Conservation (phyloP, 2,888 invertebrate genomes). For the Drosophila affinis region DNA sequence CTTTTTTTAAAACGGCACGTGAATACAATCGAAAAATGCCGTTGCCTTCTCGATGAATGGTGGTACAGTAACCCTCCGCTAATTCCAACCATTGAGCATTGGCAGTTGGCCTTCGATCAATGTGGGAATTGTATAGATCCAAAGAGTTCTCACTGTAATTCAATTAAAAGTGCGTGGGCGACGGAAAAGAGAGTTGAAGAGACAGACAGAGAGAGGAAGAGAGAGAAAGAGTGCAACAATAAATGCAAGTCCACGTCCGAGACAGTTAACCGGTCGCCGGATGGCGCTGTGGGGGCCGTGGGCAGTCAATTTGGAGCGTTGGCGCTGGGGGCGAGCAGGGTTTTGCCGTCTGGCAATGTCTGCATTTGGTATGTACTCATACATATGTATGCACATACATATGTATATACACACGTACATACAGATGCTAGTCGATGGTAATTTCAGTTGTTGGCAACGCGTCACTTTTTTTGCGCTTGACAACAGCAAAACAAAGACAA, state of each 20-base stretch:
- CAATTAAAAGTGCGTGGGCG: constrained; percentile 54
- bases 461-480: constrained; percentile 45
- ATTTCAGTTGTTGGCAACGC: constrained; percentile 38
- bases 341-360: constrained; percentile 21
- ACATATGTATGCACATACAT: constrained; percentile 21
- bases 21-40: constrained; percentile 55
- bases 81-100: background rate
- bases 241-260: constrained; percentile 4
- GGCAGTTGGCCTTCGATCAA: background rate
- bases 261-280: constrained; percentile 16
- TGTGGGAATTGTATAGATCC: background rate
- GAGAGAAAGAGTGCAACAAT: constrained; percentile 39
- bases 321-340: constrained; percentile 9
- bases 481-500: constrained; percentile 54
- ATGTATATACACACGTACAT: background rate
- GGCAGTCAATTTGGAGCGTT: constrained; percentile 45
- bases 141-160: constrained; percentile 28
- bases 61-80: background rate
- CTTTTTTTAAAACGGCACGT: constrained; percentile 35
- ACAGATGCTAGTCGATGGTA: constrained; percentile 10
- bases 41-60: constrained; percentile 13
- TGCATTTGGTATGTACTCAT: constrained; percentile 29
- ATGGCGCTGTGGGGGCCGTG: constrained; percentile 27
- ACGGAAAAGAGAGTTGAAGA: constrained; percentile 27
- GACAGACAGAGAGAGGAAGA: constrained; percentile 41